A percentile compares a stretch with the other conserved stretches of the same genome.
Conservation (phyloP, 1,140 invertebrate genomes). For the Drosophila mayri region DNA sequence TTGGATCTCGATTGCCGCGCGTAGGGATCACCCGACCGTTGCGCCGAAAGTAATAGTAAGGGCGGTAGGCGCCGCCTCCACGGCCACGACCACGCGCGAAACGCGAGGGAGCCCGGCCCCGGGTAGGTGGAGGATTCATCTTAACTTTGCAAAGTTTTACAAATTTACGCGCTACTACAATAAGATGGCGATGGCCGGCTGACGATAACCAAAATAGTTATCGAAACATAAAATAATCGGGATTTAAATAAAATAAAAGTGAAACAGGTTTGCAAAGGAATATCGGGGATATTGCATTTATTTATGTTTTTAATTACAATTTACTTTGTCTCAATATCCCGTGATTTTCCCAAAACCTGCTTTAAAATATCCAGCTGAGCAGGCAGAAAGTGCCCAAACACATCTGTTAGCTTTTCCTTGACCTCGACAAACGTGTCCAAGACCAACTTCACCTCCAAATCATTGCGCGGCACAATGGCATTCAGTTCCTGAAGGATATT, state of each 20-base stretch:
- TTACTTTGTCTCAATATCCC: not conserved
- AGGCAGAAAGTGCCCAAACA: conserved; percentile 38
- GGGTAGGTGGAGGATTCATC: conserved; percentile 44
- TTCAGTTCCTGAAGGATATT: conserved; percentile 39
- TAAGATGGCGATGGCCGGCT: not conserved
- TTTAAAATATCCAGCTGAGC: conserved; percentile 35
- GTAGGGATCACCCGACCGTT: conserved; percentile 76
- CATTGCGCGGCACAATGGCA: conserved; percentile 1
- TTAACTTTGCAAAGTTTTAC: not conserved
- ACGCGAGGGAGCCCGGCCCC: conserved; percentile 50
- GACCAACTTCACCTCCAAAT: conserved; percentile 21
- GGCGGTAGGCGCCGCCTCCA: conserved; percentile 64
- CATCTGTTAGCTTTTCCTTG: conserved; percentile 38
- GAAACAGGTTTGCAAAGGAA: not conserved
- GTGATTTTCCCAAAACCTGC: not conserved
- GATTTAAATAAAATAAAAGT: not conserved
- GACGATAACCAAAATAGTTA: not conserved
- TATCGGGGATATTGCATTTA: not conserved
- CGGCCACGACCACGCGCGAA: conserved; percentile 66
- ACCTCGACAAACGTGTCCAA: conserved; percentile 25
- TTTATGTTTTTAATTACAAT: not conserved
- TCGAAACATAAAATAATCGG: not conserved
- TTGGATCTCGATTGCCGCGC: conserved; percentile 38
- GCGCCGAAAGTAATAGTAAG: conserved; percentile 77
- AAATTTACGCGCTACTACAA: conserved; percentile 33